These are phyloP conservation scores for Lucifuga dentata DNA, from an alignment of 2,113 vertebrate genomes.

Conservation along the genomic window DNA sequence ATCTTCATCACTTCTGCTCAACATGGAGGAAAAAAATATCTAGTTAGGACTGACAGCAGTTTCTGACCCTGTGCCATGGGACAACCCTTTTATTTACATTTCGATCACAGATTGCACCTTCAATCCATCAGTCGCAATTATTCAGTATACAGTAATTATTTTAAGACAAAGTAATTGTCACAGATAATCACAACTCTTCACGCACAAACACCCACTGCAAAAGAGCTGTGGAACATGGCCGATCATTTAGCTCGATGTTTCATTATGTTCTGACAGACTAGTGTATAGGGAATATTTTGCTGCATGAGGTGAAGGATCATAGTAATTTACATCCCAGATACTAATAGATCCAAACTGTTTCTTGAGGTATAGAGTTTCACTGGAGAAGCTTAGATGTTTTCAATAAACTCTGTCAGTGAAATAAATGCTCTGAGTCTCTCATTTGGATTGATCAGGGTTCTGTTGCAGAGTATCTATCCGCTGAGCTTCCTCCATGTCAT, in stretches of 20 bases:
- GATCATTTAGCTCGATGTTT: slow-evolving; percentile 43
- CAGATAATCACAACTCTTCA: slow-evolving; percentile 47
- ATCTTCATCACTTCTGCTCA: no score
- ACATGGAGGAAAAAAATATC: no score
- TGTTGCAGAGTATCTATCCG: slow-evolving; percentile 51
- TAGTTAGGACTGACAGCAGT: no score
- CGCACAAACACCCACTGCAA: slow-evolving; percentile 38
- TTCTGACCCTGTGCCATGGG: no score
- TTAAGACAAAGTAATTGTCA: slow-evolving; percentile 35
- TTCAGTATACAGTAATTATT: slow-evolving; percentile 17
- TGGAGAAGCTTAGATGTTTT: slow-evolving; percentile 51
- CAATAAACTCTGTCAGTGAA: slow-evolving; percentile 71
- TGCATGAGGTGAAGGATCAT: slow-evolving; percentile 55
- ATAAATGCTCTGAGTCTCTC: slow-evolving; percentile 61
- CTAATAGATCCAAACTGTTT: slow-evolving; percentile 66
- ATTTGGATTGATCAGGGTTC: slow-evolving; percentile 71
- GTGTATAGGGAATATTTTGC: slow-evolving; percentile 46
- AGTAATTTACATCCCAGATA: slow-evolving; percentile 58
- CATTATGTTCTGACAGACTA: slow-evolving; percentile 53
- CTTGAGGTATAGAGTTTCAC: slow-evolving; percentile 40
- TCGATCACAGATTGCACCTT: no score
- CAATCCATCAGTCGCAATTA: no score
- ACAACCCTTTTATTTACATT: no score
- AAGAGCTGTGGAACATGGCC: slow-evolving; percentile 44
- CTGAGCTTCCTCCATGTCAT: slow-evolving; percentile 56